These are phyloP conservation scores for Mormyrops attenuatus DNA, from an alignment of 2,797 vertebrate species.

Conservation along the genomic window DNA sequence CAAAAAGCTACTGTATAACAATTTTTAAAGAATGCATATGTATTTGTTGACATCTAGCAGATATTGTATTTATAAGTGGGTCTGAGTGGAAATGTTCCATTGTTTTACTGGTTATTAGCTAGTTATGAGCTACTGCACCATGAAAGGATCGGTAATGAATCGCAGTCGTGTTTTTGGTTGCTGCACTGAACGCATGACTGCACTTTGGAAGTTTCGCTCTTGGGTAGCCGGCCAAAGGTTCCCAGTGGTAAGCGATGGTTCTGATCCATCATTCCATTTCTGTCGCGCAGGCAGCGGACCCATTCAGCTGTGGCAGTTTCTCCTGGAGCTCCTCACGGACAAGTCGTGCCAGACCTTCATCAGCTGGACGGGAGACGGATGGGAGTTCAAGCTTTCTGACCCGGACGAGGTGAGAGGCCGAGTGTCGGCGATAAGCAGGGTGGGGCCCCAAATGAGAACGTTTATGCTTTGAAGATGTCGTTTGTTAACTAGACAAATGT, in stretches of 20 bases:
- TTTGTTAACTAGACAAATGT: background rate
- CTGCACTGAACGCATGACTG: background rate
- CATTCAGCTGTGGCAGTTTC: slow-evolving; percentile 98
- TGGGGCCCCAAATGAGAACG: background rate
- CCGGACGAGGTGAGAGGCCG: slow-evolving; percentile 87
- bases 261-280: background rate
- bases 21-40: background rate
- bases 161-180: background rate
- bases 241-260: background rate
- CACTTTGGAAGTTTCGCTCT: background rate
- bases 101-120: background rate
- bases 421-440: no score
- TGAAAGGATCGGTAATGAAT: background rate
- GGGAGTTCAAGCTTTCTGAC: slow-evolving; percentile 99
- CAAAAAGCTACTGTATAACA: background rate
- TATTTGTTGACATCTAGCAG: background rate
- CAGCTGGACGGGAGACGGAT: slow-evolving; percentile 99
- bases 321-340: slow-evolving; percentile 95
- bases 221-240: background rate
- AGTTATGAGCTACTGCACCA: background rate
- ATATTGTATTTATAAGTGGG: background rate
- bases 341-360: slow-evolving; percentile 99
- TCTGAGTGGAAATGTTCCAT: background rate
- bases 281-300: slow-evolving; percentile 83
- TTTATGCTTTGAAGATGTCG: background rate